These are phyloP conservation scores for Murina feae DNA, from an alignment of 2,113 vertebrate genomes.

Conservation along the genomic window DNA sequence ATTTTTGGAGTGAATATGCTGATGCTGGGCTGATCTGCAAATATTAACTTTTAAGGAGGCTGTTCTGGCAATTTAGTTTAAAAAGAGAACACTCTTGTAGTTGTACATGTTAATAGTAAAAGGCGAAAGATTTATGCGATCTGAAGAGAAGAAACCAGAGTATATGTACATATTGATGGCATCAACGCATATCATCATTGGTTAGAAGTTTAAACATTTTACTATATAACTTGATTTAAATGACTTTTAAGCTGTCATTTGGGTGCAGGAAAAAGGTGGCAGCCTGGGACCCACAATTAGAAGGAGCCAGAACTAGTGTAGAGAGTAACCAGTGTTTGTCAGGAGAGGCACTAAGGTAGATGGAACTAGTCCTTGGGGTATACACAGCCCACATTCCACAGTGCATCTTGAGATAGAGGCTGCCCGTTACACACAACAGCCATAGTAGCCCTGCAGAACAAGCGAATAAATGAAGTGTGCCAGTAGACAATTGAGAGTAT, in stretches of 20 bases:
- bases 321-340: neutral
- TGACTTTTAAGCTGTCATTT: neutral
- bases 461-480: neutral
- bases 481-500: neutral
- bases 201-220: neutral
- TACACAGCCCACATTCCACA: neutral
- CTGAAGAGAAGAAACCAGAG: too few species aligned
- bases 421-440: neutral
- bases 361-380: too few species aligned
- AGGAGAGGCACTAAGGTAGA: neutral
- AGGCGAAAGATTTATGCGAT: too few species aligned
- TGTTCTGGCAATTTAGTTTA: neutral
- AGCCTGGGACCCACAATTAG: neutral
- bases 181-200: neutral
- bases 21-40: neutral
- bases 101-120: neutral
- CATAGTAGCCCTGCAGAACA: neutral
- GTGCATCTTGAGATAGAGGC: neutral
- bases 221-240: constrained; percentile 7
- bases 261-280: neutral
- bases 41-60: neutral
- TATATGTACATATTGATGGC: neutral
- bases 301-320: neutral
- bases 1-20: constrained; percentile 23
- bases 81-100: neutral